Conservation (phyloP, 2,888 invertebrate genomes). For the Stenichneumon culpator region DNA sequence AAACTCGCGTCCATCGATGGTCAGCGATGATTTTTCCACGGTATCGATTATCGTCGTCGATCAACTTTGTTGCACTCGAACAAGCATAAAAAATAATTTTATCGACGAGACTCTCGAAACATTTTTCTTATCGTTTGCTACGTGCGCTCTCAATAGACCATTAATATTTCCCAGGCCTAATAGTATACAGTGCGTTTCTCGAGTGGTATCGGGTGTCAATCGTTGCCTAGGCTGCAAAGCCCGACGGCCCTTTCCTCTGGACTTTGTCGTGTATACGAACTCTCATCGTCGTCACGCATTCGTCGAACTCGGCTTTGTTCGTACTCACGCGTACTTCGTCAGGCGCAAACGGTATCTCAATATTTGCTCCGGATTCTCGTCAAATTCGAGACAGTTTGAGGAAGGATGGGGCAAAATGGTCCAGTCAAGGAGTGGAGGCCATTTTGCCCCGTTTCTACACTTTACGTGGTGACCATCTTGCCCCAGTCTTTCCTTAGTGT, state of each 20-base stretch:
- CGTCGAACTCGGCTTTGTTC: neutral
- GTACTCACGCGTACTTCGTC: slow-evolving; percentile 21
- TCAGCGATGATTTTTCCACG: neutral
- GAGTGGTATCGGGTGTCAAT: slow-evolving; percentile 50
- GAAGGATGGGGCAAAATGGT: too few species aligned
- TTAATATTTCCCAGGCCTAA: neutral
- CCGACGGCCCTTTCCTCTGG: slow-evolving; percentile 26
- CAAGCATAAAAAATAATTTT: neutral
- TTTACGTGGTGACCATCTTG: too few species aligned
- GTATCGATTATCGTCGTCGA: too few species aligned
- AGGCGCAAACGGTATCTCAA: slow-evolving; percentile 17
- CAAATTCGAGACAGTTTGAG: neutral
- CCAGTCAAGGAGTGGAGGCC: too few species aligned
- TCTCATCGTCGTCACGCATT: neutral
- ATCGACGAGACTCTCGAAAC: neutral
- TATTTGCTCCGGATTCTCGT: slow-evolving; percentile 33
- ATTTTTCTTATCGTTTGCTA: neutral
- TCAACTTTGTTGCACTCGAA: neutral
- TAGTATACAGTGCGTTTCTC: slow-evolving; percentile 8
- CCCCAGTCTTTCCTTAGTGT: too few species aligned
- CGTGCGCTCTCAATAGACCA: neutral
- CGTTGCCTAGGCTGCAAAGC: neutral
- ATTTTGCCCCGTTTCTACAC: too few species aligned
- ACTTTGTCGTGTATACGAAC: slow-evolving; percentile 17
- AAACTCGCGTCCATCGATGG: neutral